These are phyloP conservation scores for Drosophila antonietae DNA, from an alignment of 2,888 invertebrate genomes.

Conservation along the genomic window DNA sequence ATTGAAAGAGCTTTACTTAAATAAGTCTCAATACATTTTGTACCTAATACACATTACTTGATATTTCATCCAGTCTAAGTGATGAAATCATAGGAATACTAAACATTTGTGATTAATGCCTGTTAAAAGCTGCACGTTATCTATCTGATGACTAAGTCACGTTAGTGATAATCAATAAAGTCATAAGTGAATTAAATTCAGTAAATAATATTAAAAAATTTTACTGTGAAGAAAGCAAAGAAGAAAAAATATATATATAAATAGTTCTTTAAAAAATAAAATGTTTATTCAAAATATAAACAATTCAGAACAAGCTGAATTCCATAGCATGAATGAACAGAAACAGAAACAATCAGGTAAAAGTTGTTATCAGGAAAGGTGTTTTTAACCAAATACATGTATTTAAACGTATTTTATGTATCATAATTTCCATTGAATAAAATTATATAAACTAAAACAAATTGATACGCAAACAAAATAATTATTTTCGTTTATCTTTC, in stretches of 20 bases:
- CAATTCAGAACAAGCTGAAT: too few species aligned
- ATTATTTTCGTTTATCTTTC: neutral
- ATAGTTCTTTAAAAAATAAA: too few species aligned
- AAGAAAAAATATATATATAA: neutral
- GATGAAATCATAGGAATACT: constrained; percentile 25
- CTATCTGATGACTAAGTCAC: constrained; percentile 30
- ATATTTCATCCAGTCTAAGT: neutral
- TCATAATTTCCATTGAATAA: too few species aligned
- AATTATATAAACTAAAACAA: neutral
- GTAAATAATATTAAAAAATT: neutral
- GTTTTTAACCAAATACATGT: neutral
- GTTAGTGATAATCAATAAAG: neutral
- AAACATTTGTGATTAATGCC: neutral
- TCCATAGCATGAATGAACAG: too few species aligned
- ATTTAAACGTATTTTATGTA: too few species aligned
- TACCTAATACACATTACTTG: neutral
- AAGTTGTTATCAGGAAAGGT: too few species aligned
- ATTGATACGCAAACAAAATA: neutral
- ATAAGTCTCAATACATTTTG: neutral
- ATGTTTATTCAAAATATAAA: too few species aligned
- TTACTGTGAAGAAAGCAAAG: neutral
- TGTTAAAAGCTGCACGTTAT: constrained; percentile 6
- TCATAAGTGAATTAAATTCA: neutral
- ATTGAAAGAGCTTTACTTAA: neutral
- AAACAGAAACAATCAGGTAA: too few species aligned